phyloP scores from a whole-genome alignment of 2,113 vertebrate genomes.

The Aleadryas rufinucha region DNA sequence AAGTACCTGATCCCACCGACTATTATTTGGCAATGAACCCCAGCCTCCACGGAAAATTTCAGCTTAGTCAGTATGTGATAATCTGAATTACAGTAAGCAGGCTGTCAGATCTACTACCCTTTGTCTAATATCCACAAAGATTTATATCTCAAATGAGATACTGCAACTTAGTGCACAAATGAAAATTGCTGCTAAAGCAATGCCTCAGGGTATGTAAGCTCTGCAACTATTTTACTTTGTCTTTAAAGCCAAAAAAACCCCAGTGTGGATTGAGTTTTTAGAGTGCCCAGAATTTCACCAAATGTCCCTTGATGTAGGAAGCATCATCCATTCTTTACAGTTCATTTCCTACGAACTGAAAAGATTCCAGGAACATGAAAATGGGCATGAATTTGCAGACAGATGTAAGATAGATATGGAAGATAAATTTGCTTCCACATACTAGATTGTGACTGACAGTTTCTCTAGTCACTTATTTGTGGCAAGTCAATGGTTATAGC shows the following conservation, averaged over 20 bases:
- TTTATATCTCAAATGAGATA: background rate
- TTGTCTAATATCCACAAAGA: background rate
- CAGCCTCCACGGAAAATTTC: background rate
- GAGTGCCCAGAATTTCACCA: background rate
- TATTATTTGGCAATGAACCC: background rate
- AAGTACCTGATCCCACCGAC: background rate
- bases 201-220: background rate
- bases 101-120: background rate
- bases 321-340: slow-evolving; percentile 6
- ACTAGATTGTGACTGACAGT: background rate
- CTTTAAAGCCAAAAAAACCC: background rate
- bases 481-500: background rate
- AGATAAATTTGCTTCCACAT: background rate
- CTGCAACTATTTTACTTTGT: background rate
- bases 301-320: background rate
- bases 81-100: background rate
- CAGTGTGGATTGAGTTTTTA: background rate
- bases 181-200: background rate
- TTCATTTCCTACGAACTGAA: background rate
- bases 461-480: background rate
- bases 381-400: background rate
- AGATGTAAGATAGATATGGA: slow-evolving; percentile 8
- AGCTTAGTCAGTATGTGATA: background rate
- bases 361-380: slow-evolving; percentile 2
- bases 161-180: background rate